Evolutionary conservation across 2,888 invertebrate species (phyloP).

Genomic region (Limenitis camilla): DNA sequence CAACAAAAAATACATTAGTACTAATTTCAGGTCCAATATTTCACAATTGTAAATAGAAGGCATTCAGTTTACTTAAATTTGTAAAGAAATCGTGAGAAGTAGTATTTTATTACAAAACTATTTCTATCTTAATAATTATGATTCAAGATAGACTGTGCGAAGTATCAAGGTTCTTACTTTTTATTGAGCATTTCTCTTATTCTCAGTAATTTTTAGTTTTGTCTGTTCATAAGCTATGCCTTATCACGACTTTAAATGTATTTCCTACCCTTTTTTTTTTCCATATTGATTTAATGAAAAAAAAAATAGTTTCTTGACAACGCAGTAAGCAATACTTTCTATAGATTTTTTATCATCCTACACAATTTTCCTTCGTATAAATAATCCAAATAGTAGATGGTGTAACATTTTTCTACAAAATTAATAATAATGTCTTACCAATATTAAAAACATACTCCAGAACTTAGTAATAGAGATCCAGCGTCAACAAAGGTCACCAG

Average conservation of each 20-base stretch:
- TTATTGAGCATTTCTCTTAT: slow-evolving; percentile 17
- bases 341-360: no score
- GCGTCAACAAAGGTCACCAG: no score
- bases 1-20: not conserved
- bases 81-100: not conserved
- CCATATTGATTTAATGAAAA: no score
- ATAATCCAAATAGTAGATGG: no score
- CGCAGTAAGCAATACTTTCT: no score
- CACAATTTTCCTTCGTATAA: no score
- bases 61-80: not conserved
- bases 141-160: slow-evolving; percentile 11
- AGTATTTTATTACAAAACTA: not conserved
- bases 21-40: not conserved
- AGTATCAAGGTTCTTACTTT: slow-evolving; percentile 16
- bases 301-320: no score
- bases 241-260: not conserved
- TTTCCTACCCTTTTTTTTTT: no score
- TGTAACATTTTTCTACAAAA: no score
- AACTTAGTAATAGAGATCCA: no score
- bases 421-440: no score
- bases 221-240: slow-evolving; percentile 6
- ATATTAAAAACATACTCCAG: no score
- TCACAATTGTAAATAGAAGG: not conserved
- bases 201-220: slow-evolving; percentile 12
- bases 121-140: slow-evolving; percentile 5